Evolutionary conservation across 23 tunicate genomes (phyloP).

Genomic region (Ciona savignyi): DNA sequence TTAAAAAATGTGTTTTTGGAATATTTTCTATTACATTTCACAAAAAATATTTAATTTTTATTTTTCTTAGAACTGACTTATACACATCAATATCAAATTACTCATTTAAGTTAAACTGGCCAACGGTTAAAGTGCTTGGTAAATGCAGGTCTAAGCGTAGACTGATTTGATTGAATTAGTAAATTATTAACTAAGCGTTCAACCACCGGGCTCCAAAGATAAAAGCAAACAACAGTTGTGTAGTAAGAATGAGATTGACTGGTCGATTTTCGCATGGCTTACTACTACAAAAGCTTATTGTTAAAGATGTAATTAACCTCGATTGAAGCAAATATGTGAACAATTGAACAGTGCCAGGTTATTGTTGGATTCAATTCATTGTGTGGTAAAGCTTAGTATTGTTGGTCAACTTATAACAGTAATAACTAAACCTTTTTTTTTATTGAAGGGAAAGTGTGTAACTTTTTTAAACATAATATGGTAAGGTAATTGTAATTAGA

Average conservation of each 20-base stretch:
- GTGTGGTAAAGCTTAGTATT: neutral
- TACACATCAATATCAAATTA: neutral
- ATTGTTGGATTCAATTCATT: neutral
- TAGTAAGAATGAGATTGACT: neutral
- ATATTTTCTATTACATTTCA: too few relatives aligned
- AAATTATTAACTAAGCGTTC: neutral
- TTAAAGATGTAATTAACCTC: neutral
- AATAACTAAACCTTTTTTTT: too few relatives aligned
- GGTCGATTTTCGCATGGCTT: neutral
- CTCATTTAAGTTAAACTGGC: neutral
- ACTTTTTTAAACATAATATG: too few relatives aligned
- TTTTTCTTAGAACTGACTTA: neutral
- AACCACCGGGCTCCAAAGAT: neutral
- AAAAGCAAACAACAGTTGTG: neutral
- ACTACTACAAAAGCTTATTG: neutral
- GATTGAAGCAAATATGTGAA: neutral
- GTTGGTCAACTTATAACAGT: too few relatives aligned
- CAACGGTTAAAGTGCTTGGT: neutral
- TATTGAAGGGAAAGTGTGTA: too few relatives aligned
- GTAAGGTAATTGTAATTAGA: too few relatives aligned
- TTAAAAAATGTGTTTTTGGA: too few relatives aligned
- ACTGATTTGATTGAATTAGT: neutral
- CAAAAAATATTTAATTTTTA: too few relatives aligned
- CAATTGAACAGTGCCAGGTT: neutral
- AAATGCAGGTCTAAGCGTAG: neutral